These are phyloP conservation scores for Pogoniulus pusillus DNA, from an alignment of 2,797 vertebrate genomes.

Conservation along the genomic window DNA sequence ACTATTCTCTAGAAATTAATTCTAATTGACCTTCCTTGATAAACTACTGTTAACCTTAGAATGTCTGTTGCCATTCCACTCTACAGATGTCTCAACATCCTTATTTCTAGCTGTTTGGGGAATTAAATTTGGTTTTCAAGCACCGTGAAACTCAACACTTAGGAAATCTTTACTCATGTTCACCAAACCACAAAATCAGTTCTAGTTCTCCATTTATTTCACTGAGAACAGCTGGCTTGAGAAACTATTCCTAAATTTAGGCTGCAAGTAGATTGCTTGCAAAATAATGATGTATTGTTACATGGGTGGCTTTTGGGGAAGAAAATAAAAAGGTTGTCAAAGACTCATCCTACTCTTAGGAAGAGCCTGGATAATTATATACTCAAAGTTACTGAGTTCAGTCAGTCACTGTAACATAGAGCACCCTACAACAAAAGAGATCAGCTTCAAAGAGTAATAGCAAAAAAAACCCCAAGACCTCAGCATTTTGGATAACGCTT, in stretches of 20 bases:
- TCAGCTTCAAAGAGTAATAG: neutral
- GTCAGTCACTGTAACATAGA: conserved; percentile 2
- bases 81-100: neutral
- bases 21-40: neutral
- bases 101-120: neutral
- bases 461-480: neutral
- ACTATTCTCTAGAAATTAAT: neutral
- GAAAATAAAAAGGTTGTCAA: neutral
- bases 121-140: neutral
- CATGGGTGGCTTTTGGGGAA: neutral
- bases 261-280: conserved; percentile 10
- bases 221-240: conserved; percentile 3
- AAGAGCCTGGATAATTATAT: conserved; percentile 52
- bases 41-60: neutral
- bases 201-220: conserved; percentile 15
- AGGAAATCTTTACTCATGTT: neutral
- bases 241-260: conserved; percentile 44
- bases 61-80: neutral
- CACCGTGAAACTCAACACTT: neutral
- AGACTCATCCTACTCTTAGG: neutral
- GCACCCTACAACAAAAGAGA: neutral
- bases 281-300: conserved; percentile 57
- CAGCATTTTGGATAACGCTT: neutral
- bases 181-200: neutral
- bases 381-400: neutral